Base-by-base conservation (phyloP, 30 jellyfish, hydroid and myxozoan genomes). In the Turritopsis dohrnii region DNA sequence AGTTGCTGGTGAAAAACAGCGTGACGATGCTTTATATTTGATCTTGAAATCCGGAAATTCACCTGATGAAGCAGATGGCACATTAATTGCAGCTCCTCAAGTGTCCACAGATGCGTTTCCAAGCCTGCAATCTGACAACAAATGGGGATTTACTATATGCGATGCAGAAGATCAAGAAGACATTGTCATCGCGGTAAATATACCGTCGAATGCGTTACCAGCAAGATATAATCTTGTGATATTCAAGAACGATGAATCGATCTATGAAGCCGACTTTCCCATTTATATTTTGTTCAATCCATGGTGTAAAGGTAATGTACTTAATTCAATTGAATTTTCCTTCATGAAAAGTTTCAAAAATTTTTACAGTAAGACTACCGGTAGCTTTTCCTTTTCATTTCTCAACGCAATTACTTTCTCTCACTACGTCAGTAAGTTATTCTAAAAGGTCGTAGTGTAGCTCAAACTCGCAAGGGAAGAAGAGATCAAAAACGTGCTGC, bases 221-320 rank as follows among this genome's bases (percentile, higher is more conserved):
- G 92, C 94, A 25, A 86, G 79, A 65, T 94, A 89, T 74, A 87
- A 76, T 52, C 65, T 94, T 72, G 71, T 79, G 18, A 23, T 94
- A 19, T 97, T 89, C 84, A 23, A 30, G 28, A 90, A 89, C 29
- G 97, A 94, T 23, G 88, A 72, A 0, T 79, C 72, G 21, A 75
- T 88, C 24, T 88, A 94, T 60, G 72, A 60, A 23, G 91, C 87
- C 52, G 76, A 85, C 5, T 21, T 72, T n/a, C 86, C 92, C 29
- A 28, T 89, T 31, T 84, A 85, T 66, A 71, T 94, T 28, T 81
- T 94, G 27, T 94, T 94, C 85, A 94, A 94, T 84, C 99, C 99
- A 52, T 94, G 99, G 99, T 85, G 95, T 71, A 71, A 85, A 89
- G 90, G 99, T 94, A 75, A 71, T n/a, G n/a, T n/a, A n/a, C n/a